Base-by-base conservation (phyloP, 1,140 invertebrate species). In the Cephus cinctus region DNA sequence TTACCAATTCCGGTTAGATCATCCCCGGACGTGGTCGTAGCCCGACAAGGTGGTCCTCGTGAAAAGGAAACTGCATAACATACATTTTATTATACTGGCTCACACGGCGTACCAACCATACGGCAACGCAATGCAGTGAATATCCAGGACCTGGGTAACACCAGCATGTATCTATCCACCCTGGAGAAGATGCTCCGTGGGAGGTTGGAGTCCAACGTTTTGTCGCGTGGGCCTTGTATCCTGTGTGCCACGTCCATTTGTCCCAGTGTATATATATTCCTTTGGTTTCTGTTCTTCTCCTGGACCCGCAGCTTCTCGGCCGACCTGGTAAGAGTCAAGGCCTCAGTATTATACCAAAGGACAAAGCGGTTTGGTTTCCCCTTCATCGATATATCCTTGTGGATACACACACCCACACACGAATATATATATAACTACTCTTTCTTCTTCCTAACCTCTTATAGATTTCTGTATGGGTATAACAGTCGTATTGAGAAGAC, bases 171-270 rank as follows among this genome's bases (percentile, higher is more conserved):
- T 20, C 25, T 56, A 36, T 27, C 50, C 30, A 43, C 35, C 27
- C 39, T 44, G 41, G 23, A 31, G 19, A 50, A 47, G 50, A 47
- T 43, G 30, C 49, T 42, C 52, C 59, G 61, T 64, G 61, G 59
- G 61, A 64, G 61, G 57, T 52, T 25, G 42, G 30, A 30, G 50
- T 38, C 35, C 27, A 20, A 15, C 16, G 30, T 14, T 38, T 16
- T 45, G 22, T 54, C 43, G 61, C 61, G 59, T 64, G 59, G 59
- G 60, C 50, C 51, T 50, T 55, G 51, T 54, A 49, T 45, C 46
- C 52, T 47, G 47, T 61, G 44, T n/a, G n/a, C 45, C 51, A 54
- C 40, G 51, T 61, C 54, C 52, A 63, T 63, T 63, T 61, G 61
- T 63, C 52, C 56, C 52, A 36, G 52, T 57, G 38, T n/a, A n/a